Percentiles rank a stretch among this genome's conserved stretches.
These are phyloP conservation scores for Homarus gammarus DNA, from an alignment of 2,888 invertebrate genomes.

Conservation along the genomic window DNA sequence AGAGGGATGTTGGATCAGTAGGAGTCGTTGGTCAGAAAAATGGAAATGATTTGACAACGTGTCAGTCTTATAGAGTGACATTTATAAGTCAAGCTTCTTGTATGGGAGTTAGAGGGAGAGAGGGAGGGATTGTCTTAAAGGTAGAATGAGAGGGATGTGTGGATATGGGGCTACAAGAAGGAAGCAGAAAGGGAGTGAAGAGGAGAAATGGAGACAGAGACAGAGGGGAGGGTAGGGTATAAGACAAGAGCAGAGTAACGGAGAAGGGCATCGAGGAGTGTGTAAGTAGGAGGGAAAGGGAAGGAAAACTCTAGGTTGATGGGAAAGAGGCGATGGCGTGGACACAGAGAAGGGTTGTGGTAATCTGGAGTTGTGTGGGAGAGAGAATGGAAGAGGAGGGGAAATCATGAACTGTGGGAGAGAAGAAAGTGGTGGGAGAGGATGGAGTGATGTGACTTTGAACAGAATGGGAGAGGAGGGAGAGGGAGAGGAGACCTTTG, in stretches of 20 bases:
- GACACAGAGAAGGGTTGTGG: not conserved
- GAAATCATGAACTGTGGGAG: too few relatives aligned
- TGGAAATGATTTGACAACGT: slow-evolving; percentile 37
- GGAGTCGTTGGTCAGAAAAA: slow-evolving; percentile 23
- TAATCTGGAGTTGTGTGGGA: not conserved
- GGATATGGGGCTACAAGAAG: not conserved
- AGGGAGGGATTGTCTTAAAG: slow-evolving; percentile 18
- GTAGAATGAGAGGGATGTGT: not conserved
- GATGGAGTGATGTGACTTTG: too few relatives aligned
- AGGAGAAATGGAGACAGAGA: too few relatives aligned
- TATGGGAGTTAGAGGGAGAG: not conserved
- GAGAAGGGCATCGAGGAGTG: not conserved
- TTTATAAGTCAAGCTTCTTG: slow-evolving; percentile 41
- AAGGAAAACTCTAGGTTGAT: not conserved
- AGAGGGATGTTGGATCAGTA: slow-evolving; percentile 26
- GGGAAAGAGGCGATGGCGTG: not conserved
- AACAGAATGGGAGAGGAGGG: too few relatives aligned
- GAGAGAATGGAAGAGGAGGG: not conserved
- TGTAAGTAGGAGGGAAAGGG: not conserved
- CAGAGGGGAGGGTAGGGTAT: not conserved
- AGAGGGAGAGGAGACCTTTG: too few relatives aligned
- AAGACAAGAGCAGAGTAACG: not conserved
- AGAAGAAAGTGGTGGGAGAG: too few relatives aligned
- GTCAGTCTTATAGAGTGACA: slow-evolving; percentile 44
- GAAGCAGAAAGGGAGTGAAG: not conserved